Evolutionary conservation across 2,113 vertebrate species (phyloP).

Genomic region (Hystrix brachyura): DNA sequence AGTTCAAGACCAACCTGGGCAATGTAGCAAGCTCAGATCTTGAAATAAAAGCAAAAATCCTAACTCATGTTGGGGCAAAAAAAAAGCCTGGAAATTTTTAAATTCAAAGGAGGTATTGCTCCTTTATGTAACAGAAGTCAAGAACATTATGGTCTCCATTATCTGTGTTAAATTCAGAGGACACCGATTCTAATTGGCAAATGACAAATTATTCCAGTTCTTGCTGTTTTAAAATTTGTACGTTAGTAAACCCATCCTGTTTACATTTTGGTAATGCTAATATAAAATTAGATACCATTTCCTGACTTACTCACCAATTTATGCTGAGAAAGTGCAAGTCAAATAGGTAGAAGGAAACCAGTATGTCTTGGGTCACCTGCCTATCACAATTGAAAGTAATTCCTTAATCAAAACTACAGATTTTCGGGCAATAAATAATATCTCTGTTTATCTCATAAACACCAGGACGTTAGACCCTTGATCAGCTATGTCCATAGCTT

Average conservation of each 20-base stretch:
- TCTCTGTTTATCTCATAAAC: conserved; percentile 53
- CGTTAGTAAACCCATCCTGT: not conserved
- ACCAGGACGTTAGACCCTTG: not conserved
- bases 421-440: not conserved
- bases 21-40: not conserved
- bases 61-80: conserved; percentile 13
- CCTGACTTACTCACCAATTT: conserved; percentile 69
- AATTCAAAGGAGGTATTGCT: conserved; percentile 43
- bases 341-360: conserved; percentile 57
- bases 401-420: conserved; percentile 70
- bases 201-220: conserved; percentile 41
- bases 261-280: conserved; percentile 65
- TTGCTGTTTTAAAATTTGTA: conserved; percentile 32
- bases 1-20: not conserved
- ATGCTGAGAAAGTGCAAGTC: conserved; percentile 62
- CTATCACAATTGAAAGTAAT: conserved; percentile 57
- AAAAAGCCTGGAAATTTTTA: conserved; percentile 36
- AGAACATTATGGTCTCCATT: not conserved
- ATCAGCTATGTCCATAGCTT: not conserved
- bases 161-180: conserved; percentile 45
- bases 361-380: conserved; percentile 54
- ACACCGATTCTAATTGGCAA: not conserved
- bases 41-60: not conserved
- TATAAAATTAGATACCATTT: conserved; percentile 67
- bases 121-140: not conserved